Conservation (phyloP, 2,888 invertebrate genomes). For the Acheta domesticus region DNA sequence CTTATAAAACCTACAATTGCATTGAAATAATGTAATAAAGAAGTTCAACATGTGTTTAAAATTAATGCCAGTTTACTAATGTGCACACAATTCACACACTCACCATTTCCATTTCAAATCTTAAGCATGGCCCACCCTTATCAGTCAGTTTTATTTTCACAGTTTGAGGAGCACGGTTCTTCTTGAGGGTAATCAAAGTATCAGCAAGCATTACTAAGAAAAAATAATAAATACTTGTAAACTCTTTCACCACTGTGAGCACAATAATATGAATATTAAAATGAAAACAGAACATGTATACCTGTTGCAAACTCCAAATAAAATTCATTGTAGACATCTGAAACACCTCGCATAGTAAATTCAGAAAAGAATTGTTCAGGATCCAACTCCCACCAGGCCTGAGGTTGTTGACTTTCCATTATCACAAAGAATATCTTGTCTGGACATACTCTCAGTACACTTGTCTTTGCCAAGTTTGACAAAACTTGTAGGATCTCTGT, state of each 20-base stretch:
- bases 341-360: not conserved
- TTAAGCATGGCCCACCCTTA: not conserved
- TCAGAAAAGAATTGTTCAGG: not conserved
- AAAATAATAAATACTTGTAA: too few species aligned
- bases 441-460: not conserved
- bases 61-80: too few species aligned
- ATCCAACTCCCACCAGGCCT: slow-evolving; percentile 5
- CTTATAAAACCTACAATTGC: too few species aligned
- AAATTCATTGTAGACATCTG: slow-evolving; percentile 18
- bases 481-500: not conserved
- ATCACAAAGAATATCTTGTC: not conserved
- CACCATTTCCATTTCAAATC: slow-evolving; percentile 3
- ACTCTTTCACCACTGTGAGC: too few species aligned
- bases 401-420: slow-evolving; percentile 1
- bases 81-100: too few species aligned
- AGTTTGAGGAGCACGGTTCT: slow-evolving; percentile 5
- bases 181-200: not conserved
- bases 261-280: too few species aligned
- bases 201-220: not conserved
- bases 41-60: too few species aligned
- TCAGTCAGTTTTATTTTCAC: slow-evolving; percentile 6
- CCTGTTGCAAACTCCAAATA: not conserved
- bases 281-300: not conserved
- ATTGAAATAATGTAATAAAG: too few species aligned
- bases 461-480: not conserved